These are phyloP conservation scores for Brachionus koreanus DNA, from an alignment of 1,140 invertebrate genomes.

Conservation along the genomic window DNA sequence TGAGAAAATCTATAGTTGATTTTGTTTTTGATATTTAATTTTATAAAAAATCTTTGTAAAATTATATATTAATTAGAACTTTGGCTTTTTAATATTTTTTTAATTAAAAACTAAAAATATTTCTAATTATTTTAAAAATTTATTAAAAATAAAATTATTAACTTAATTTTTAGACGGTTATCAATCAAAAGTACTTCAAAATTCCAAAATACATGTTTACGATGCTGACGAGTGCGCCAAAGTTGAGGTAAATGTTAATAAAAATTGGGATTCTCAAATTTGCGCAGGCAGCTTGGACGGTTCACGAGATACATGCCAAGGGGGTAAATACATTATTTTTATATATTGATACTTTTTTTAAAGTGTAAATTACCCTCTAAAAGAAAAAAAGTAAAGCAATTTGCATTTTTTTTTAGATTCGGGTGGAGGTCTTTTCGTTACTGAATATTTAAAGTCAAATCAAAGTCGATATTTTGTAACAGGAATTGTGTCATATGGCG, in stretches of 20 bases:
- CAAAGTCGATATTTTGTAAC: background rate
- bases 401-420: constrained; percentile 29
- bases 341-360: background rate
- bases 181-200: background rate
- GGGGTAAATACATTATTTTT: background rate
- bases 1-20: too few relatives aligned
- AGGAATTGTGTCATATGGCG: constrained; percentile 41
- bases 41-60: too few relatives aligned
- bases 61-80: too few relatives aligned
- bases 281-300: constrained; percentile 35
- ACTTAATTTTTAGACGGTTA: background rate
- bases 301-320: constrained; percentile 36
- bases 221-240: background rate
- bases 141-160: background rate
- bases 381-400: too few relatives aligned
- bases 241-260: background rate
- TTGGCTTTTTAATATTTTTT: too few relatives aligned
- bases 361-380: too few relatives aligned
- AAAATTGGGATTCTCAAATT: constrained; percentile 41
- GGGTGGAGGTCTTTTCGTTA: constrained; percentile 23
- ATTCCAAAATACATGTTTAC: background rate
- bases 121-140: too few relatives aligned
- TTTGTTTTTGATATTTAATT: too few relatives aligned
- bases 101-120: too few relatives aligned
- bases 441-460: background rate